Percentiles rank a stretch among this genome's conserved stretches.
Conservation (phyloP, 1,140 invertebrate genomes). For the Odontomachus brunneus region DNA sequence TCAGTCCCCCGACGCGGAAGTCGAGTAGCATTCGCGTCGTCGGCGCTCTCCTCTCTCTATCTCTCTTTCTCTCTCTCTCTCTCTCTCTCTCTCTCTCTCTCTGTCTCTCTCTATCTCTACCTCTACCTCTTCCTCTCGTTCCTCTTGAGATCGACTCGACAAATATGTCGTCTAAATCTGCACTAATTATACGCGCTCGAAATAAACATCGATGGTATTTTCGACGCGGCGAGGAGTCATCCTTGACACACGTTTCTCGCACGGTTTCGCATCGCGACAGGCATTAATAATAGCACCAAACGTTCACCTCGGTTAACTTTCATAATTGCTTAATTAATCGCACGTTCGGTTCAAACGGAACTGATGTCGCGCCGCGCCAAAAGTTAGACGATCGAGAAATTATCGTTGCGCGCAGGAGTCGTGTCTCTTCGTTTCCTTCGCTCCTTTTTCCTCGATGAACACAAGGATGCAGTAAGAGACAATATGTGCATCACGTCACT, state of each 20-base stretch:
- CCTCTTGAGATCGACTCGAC: not conserved
- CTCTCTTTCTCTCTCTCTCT: too few relatives aligned
- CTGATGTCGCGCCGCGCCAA: not conserved
- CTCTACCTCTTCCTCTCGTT: too few relatives aligned
- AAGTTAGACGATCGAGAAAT: not conserved
- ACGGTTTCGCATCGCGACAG: not conserved
- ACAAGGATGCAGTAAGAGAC: not conserved
- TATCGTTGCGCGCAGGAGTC: not conserved
- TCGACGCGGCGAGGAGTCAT: not conserved
- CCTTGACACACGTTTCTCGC: not conserved
- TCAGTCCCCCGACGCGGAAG: not conserved
- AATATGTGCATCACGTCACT: not conserved
- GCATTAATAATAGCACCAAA: slow-evolving; percentile 37
- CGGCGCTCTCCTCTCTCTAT: too few relatives aligned
- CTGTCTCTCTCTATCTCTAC: too few relatives aligned
- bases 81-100: too few relatives aligned
- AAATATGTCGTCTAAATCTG: not conserved
- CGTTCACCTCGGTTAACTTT: slow-evolving; percentile 37
- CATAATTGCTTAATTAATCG: slow-evolving; percentile 50
- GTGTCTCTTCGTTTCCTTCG: slow-evolving; percentile 23
- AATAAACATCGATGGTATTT: slow-evolving; percentile 20
- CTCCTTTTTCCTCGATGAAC: slow-evolving; percentile 7
- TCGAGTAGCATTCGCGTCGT: slow-evolving; percentile 10
- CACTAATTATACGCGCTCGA: slow-evolving; percentile 6
- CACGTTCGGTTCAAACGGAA: slow-evolving; percentile 2